phyloP scores from a whole-genome alignment of 2,888 invertebrate species.

The Orthosia gracilis region DNA sequence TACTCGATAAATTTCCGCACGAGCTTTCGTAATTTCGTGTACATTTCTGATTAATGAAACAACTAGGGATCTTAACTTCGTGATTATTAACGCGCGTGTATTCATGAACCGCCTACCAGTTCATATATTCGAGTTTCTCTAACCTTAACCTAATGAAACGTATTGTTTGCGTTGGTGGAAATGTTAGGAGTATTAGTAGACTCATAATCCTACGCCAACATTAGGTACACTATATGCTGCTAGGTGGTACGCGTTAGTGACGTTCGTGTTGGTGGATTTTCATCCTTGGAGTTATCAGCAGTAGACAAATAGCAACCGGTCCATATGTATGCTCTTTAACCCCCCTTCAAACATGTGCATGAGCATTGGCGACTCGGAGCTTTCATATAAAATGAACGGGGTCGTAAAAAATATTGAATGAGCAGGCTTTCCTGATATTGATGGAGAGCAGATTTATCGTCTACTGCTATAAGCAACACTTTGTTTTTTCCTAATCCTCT shows the following conservation, averaged over 20 bases:
- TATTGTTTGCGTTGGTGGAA: constrained; percentile 28
- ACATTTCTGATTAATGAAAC: constrained; percentile 16
- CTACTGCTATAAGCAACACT: neutral
- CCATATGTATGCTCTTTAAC: constrained; percentile 1
- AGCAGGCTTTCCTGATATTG: no score
- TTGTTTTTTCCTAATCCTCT: neutral
- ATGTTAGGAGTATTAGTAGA: constrained; percentile 4
- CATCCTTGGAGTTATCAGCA: constrained; percentile 32
- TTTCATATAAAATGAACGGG: neutral
- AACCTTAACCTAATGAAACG: constrained; percentile 51
- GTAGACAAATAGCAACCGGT: constrained; percentile 31
- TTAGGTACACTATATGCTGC: neutral
- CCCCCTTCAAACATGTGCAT: neutral
- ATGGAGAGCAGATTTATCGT: neutral
- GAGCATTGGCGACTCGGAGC: neutral
- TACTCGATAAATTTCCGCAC: neutral
- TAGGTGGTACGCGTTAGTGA: constrained; percentile 7
- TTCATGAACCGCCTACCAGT: constrained; percentile 11
- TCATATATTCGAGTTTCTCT: constrained; percentile 41
- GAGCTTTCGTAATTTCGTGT: constrained; percentile 6
- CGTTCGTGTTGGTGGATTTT: constrained; percentile 15
- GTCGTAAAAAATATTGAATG: neutral
- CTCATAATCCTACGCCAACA: constrained; percentile 26
- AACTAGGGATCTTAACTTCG: constrained; percentile 10
- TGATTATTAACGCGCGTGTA: constrained; percentile 21